Evolutionary conservation across 1,140 invertebrate genomes (phyloP), one percentile per base, ranked within the genome.

Genomic region (Eumeta japonica): DNA sequence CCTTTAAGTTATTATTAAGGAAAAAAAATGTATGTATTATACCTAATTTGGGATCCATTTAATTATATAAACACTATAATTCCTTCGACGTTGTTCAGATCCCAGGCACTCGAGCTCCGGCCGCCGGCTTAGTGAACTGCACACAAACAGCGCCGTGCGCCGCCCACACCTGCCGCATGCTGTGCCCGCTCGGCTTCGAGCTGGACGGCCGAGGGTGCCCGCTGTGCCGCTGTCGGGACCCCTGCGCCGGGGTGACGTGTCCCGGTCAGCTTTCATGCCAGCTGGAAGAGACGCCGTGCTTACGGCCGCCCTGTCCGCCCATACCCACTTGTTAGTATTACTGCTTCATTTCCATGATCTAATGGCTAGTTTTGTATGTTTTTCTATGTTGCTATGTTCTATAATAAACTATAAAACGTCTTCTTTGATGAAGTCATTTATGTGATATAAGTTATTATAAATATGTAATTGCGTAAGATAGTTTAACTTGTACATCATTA

Each of bases 161-260:
- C 1, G 86, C 85, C 0, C 86, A 88, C 44, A 87, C 83, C 0
- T 92, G 89, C 50, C 81, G 89, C n/a, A 92, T 92, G 89, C 79
- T 91, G 35, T 93, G 90, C 58, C 88, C 89, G 0, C 81, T 89
- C 43, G 89, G 88, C 29, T 92, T 92, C 60, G 80, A 86, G 52
- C 75, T 89, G 49, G 80, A 81, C 41, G 48, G 71, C 0, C 81
- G 85, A 35, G 89, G 90, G 3, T 93, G 90, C 60, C 83, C 84
- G 0, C 70, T 87, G 11, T 93, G 90, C 65, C 81, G 85, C 44
- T 93, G 90, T 47, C 73, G 83, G 2, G 88, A 92, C 62, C 88
- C 88, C 0, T 93, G 90, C 51, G 77, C 81, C 7, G 81, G 79
- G 0, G 71, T 92, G 16, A 81, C 79, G 19, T 93, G 89, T 59